phyloP scores from a whole-genome alignment of 2,113 vertebrate genomes.

The Syngnathus scovelli region DNA sequence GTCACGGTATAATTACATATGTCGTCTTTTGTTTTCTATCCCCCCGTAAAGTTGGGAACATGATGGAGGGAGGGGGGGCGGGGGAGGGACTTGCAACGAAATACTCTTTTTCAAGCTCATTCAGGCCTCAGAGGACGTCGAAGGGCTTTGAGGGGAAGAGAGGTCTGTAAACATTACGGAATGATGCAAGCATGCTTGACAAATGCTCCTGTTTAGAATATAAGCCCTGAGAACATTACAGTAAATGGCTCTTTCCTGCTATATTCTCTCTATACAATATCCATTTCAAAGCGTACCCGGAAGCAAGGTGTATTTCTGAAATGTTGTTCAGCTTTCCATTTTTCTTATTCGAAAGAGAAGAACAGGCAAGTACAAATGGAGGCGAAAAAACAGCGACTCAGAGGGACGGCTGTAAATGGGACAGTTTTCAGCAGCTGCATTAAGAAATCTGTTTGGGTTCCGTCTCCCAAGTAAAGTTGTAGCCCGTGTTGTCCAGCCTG shows the following conservation, averaged over 20 bases:
- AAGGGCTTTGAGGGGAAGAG: slow-evolving; percentile 45
- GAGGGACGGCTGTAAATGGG: slow-evolving; percentile 56
- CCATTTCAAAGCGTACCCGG: slow-evolving; percentile 30
- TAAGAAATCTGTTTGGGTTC: slow-evolving; percentile 63
- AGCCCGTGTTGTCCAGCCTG: slow-evolving; percentile 52
- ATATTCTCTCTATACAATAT: slow-evolving; percentile 37
- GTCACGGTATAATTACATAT: slow-evolving; percentile 67
- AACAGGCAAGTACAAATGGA: slow-evolving; percentile 50
- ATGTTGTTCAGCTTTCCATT: slow-evolving; percentile 18
- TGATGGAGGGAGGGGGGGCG: slow-evolving; percentile 56
- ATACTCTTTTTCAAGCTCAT: slow-evolving; percentile 51
- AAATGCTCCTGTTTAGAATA: slow-evolving; percentile 24
- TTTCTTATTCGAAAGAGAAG: slow-evolving; percentile 26
- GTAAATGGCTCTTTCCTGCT: slow-evolving; percentile 3
- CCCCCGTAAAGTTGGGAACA: slow-evolving; percentile 50
- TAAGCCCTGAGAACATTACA: slow-evolving; percentile 14
- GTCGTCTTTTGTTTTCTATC: slow-evolving; percentile 65
- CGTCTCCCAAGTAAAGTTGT: slow-evolving; percentile 56
- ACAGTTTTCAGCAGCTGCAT: slow-evolving; percentile 65
- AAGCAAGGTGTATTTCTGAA: slow-evolving; percentile 46
- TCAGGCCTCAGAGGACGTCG: slow-evolving; percentile 45
- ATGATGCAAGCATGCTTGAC: slow-evolving; percentile 58
- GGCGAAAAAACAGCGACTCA: slow-evolving; percentile 37
- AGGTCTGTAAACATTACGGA: slow-evolving; percentile 54
- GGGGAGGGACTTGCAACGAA: slow-evolving; percentile 31